Conservation (phyloP, 2,113 vertebrate genomes). For the Mystacornis crossleyi region DNA sequence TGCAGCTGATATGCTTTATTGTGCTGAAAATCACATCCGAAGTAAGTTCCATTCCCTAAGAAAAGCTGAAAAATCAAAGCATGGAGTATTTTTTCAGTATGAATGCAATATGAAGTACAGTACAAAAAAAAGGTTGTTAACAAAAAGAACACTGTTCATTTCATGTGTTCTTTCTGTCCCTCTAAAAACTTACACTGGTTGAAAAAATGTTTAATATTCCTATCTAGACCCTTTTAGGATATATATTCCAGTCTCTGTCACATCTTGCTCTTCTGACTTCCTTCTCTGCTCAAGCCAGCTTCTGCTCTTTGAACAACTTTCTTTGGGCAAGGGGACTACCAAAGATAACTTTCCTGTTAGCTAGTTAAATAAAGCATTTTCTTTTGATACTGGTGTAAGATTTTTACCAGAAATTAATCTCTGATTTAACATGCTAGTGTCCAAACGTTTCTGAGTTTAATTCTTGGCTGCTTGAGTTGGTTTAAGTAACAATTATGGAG, state of each 20-base stretch:
- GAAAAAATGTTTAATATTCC: not conserved
- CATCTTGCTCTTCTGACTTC: slow-evolving; percentile 4
- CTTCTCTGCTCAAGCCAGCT: not conserved
- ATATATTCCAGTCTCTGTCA: not conserved
- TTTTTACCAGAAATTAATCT: not conserved
- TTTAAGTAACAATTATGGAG: not conserved
- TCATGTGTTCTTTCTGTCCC: not conserved
- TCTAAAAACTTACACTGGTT: not conserved
- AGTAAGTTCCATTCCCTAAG: slow-evolving; percentile 74
- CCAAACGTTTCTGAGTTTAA: not conserved
- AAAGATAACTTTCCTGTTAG: not conserved
- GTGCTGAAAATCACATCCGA: slow-evolving; percentile 84
- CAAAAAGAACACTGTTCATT: not conserved
- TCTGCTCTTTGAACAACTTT: not conserved
- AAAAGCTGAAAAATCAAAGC: not conserved
- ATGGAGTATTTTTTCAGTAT: not conserved
- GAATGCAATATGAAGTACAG: not conserved
- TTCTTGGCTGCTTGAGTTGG: not conserved
- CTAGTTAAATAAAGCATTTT: not conserved
- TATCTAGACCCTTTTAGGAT: not conserved
- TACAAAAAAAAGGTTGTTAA: not conserved
- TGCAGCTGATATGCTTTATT: slow-evolving; percentile 88
- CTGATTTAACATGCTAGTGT: not conserved
- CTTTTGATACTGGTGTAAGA: not conserved
- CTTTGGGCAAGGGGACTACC: not conserved